Percentiles rank a stretch among this genome's conserved stretches.
These are phyloP conservation scores for Tangachromis dhanisi DNA, from an alignment of 2,113 vertebrate genomes.

Conservation along the genomic window DNA sequence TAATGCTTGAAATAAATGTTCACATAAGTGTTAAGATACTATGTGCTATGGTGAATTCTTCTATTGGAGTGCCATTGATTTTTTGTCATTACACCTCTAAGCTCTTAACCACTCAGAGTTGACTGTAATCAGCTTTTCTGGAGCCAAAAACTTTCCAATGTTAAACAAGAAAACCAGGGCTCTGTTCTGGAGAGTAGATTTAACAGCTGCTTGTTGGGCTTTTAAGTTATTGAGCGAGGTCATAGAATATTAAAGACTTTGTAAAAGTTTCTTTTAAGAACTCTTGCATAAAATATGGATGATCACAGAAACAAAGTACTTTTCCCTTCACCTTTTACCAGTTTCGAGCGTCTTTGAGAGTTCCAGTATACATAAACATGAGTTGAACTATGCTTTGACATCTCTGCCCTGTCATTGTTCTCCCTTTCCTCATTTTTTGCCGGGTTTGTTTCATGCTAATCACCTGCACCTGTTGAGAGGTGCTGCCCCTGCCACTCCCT, in stretches of 20 bases:
- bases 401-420: conserved; percentile 15
- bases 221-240: neutral
- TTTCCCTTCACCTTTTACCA: neutral
- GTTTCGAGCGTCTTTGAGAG: conserved; percentile 14
- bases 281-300: neutral
- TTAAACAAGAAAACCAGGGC: neutral
- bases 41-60: neutral
- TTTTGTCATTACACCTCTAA: neutral
- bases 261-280: neutral
- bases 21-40: neutral
- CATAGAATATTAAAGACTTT: neutral
- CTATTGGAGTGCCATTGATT: neutral
- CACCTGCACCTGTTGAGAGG: conserved; percentile 51
- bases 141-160: neutral
- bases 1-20: neutral
- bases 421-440: conserved; percentile 1
- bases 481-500: conserved; percentile 45
- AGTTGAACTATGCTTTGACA: conserved; percentile 32
- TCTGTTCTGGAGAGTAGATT: neutral
- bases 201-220: neutral
- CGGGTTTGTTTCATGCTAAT: conserved; percentile 41
- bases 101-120: neutral
- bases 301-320: neutral
- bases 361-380: conserved; percentile 60
- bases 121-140: neutral